Percentiles rank a stretch among this genome's conserved stretches.
These are phyloP conservation scores for Vulpes vulpes DNA, from an alignment of 2,113 vertebrate species.

Conservation along the genomic window DNA sequence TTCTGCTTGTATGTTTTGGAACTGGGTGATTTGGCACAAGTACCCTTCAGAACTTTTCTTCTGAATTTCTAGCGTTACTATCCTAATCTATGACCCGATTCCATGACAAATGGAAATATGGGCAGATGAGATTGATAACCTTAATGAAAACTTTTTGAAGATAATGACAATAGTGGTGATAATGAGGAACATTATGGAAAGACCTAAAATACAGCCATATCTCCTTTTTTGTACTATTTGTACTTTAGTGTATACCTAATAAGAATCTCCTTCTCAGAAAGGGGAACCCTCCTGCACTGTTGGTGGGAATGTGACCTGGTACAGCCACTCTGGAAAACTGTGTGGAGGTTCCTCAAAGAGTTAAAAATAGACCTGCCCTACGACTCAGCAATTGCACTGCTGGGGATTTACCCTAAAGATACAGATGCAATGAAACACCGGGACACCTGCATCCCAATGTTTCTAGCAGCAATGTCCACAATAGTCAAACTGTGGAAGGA, in stretches of 20 bases:
- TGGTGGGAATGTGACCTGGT: too few species aligned
- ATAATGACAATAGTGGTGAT: background rate
- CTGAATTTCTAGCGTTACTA: background rate
- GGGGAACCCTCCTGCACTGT: too few species aligned
- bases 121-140: background rate
- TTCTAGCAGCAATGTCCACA: too few species aligned
- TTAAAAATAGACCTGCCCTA: too few species aligned
- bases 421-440: too few species aligned
- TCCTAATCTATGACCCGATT: background rate
- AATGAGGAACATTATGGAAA: background rate
- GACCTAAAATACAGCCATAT: background rate
- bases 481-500: too few species aligned
- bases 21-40: background rate
- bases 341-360: too few species aligned
- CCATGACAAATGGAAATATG: background rate
- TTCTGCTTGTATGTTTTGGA: background rate
- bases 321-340: too few species aligned
- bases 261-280: background rate
- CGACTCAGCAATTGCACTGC: too few species aligned
- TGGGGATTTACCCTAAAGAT: too few species aligned
- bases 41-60: background rate
- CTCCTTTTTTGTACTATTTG: background rate
- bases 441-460: too few species aligned
- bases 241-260: too few species aligned
- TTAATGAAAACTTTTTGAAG: background rate